phyloP scores from a whole-genome alignment of 92 coral and sea anemone genomes.

The Scolanthus callimorphus region DNA sequence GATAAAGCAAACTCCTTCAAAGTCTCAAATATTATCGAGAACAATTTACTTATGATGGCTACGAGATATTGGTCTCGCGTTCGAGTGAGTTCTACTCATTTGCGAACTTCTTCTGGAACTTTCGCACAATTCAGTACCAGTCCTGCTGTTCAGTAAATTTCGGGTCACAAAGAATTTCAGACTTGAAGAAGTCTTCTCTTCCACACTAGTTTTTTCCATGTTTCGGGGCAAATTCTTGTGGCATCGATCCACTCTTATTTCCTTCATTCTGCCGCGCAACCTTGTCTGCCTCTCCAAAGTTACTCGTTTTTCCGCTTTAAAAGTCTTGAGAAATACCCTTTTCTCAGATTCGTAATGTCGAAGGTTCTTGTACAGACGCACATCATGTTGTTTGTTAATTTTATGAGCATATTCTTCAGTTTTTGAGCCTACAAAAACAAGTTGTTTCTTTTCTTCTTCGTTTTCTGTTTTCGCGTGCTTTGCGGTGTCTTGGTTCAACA shows the following conservation, averaged over 20 bases:
- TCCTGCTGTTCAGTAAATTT: too few relatives aligned
- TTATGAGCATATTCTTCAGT: slow-evolving; percentile 39
- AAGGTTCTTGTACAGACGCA: slow-evolving; percentile 29
- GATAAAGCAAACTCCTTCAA: too few relatives aligned
- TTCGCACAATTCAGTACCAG: too few relatives aligned
- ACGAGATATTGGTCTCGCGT: too few relatives aligned
- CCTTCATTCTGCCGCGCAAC: slow-evolving; percentile 30
- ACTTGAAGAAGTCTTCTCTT: neutral
- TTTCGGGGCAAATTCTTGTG: neutral
- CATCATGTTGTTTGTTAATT: slow-evolving; percentile 48
- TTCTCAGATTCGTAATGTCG: slow-evolving; percentile 41
- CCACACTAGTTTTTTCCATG: neutral
- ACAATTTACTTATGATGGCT: too few relatives aligned
- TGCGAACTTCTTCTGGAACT: too few relatives aligned
- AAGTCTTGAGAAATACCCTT: slow-evolving; percentile 44
- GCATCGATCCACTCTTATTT: slow-evolving; percentile 24
- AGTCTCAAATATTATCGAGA: too few relatives aligned
- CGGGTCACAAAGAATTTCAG: too few relatives aligned
- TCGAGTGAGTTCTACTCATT: too few relatives aligned
- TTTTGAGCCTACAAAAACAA: slow-evolving; percentile 37
- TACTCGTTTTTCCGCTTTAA: slow-evolving; percentile 23
- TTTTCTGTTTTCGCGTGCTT: too few relatives aligned
- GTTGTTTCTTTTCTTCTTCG: slow-evolving; percentile 9
- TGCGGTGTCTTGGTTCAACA: too few relatives aligned
- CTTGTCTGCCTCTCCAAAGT: slow-evolving; percentile 30